Evolutionary conservation across 2,113 vertebrate species (phyloP).

Genomic region (Trichomycterus rosablanca): DNA sequence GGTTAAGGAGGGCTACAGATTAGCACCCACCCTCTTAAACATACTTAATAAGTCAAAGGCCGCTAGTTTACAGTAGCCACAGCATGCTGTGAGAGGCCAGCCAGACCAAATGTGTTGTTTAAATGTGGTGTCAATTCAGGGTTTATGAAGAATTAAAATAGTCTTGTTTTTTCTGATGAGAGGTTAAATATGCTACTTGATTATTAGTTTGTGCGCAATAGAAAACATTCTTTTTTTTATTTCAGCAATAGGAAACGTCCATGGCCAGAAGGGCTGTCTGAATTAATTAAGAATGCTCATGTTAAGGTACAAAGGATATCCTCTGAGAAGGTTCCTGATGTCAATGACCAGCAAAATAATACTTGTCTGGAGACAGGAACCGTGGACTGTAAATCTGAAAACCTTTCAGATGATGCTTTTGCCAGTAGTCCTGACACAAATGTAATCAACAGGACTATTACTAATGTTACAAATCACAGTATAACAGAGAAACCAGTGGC

Average conservation of each 20-base stretch:
- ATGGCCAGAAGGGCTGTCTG: slow-evolving; percentile 32
- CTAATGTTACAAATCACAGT: not conserved
- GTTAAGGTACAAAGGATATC: slow-evolving; percentile 41
- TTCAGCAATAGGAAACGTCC: slow-evolving; percentile 34
- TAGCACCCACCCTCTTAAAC: too few species aligned
- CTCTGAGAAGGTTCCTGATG: slow-evolving; percentile 17
- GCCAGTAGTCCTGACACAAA: not conserved
- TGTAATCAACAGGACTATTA: not conserved
- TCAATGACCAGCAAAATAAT: not conserved
- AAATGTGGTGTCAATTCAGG: too few species aligned
- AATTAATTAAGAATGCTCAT: slow-evolving; percentile 39
- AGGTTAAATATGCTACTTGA: too few species aligned
- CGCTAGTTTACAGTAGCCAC: too few species aligned
- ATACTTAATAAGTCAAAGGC: too few species aligned
- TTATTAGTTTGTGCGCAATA: too few species aligned
- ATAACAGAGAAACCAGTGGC: too few species aligned
- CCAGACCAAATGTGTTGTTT: too few species aligned
- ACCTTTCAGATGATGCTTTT: not conserved
- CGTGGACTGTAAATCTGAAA: slow-evolving; percentile 7
- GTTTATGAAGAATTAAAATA: too few species aligned
- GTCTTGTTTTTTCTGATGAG: too few species aligned
- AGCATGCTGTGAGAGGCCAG: too few species aligned
- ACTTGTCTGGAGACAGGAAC: not conserved
- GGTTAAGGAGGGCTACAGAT: too few species aligned
- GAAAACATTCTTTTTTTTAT: not conserved